Percentiles rank a stretch among this genome's conserved stretches.
Conservation (phyloP, 2,797 vertebrate genomes). For the Lithobates sylvaticus region DNA sequence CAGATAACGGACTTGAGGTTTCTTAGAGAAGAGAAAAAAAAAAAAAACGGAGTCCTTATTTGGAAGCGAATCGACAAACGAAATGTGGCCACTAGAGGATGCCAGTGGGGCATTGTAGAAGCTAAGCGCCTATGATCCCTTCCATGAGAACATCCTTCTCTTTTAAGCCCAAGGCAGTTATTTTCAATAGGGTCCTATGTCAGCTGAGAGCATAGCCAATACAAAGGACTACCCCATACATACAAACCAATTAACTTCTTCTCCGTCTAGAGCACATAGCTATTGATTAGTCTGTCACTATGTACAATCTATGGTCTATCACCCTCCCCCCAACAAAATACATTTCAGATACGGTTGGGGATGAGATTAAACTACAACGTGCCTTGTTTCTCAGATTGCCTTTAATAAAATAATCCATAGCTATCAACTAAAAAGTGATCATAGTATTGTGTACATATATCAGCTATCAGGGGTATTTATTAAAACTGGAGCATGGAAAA, state of each 20-base stretch:
- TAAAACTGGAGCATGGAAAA: too few relatives aligned
- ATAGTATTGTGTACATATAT: too few relatives aligned
- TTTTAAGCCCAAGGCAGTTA: not conserved
- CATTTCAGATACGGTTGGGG: not conserved
- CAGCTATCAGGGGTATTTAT: too few relatives aligned
- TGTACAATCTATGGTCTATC: not conserved
- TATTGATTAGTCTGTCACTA: conserved; percentile 12
- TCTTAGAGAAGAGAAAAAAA: not conserved
- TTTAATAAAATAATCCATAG: not conserved
- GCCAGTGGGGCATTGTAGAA: not conserved
- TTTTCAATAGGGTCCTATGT: conserved; percentile 19
- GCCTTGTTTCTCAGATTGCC: not conserved
- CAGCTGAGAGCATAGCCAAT: conserved; percentile 9
- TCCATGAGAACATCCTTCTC: not conserved
- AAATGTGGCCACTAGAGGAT: conserved; percentile 33
- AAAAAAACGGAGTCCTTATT: not conserved
- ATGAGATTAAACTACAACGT: not conserved
- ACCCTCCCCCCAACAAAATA: not conserved
- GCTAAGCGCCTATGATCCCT: not conserved
- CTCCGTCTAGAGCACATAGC: not conserved
- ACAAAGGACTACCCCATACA: not conserved
- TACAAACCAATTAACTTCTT: conserved; percentile 9
- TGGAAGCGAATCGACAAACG: not conserved
- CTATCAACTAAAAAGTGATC: not conserved
- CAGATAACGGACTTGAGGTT: not conserved